These are phyloP conservation scores for Hoplodrina ambigua DNA, from an alignment of 2,888 invertebrate genomes.

Conservation along the genomic window DNA sequence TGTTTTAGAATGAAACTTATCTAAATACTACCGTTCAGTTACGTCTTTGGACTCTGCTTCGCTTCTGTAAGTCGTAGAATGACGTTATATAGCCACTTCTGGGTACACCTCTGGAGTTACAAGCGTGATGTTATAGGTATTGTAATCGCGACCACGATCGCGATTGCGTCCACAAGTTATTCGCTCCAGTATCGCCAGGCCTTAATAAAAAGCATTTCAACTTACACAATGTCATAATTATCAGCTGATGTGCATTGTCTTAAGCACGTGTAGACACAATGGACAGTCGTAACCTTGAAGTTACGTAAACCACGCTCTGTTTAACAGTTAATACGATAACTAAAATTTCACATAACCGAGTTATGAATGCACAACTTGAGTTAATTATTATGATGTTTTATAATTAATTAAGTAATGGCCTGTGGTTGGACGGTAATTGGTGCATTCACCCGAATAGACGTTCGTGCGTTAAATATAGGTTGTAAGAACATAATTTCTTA, in stretches of 20 bases:
- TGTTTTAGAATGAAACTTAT: too few relatives aligned
- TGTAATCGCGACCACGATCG: too few relatives aligned
- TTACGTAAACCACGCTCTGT: slow-evolving; percentile 46
- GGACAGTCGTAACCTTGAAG: slow-evolving; percentile 46
- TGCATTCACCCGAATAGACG: slow-evolving; percentile 43
- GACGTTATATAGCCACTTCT: too few relatives aligned
- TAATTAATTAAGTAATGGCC: slow-evolving; percentile 33
- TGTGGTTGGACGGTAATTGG: slow-evolving; percentile 30
- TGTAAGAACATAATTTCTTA: background rate
- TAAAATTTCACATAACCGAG: slow-evolving; percentile 45
- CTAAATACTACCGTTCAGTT: too few relatives aligned
- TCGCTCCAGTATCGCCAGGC: too few relatives aligned
- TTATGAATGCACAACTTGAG: slow-evolving; percentile 33
- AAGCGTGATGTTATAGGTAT: too few relatives aligned
- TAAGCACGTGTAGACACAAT: slow-evolving; percentile 34
- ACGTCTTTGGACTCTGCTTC: too few relatives aligned
- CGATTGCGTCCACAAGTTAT: too few relatives aligned
- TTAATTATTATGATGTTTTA: slow-evolving; percentile 19
- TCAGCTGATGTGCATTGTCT: slow-evolving; percentile 33
- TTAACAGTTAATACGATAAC: slow-evolving; percentile 33
- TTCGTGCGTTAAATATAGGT: slow-evolving; percentile 38
- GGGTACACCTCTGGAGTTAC: too few relatives aligned
- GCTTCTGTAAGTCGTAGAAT: too few relatives aligned
- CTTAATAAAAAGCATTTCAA: slow-evolving; percentile 25
- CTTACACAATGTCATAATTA: slow-evolving; percentile 13